Evolutionary conservation across 2,113 vertebrate species (phyloP).

Genomic region (Hyla sarda): DNA sequence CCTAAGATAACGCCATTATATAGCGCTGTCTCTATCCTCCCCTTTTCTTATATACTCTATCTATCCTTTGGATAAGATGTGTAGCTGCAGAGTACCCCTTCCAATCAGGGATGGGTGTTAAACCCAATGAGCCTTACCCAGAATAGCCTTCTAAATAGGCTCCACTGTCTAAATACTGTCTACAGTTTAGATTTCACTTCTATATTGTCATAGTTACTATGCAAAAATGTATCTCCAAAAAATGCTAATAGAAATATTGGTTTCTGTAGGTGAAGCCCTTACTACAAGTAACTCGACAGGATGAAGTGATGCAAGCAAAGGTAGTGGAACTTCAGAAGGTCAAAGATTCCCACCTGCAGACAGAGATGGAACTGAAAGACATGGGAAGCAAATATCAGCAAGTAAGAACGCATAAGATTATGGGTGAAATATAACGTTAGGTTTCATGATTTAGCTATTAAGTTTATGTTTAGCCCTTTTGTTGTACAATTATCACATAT

Average conservation of each 20-base stretch:
- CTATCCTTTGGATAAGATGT: no score
- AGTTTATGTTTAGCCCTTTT: no score
- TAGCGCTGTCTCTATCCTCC: no score
- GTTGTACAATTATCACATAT: no score
- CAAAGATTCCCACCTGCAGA: constrained; percentile 79
- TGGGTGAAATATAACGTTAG: no score
- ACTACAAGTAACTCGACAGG: constrained; percentile 89
- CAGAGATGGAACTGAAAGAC: constrained; percentile 76
- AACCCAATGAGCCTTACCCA: no score
- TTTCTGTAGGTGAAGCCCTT: constrained; percentile 85
- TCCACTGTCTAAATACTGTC: background rate
- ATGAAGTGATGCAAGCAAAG: constrained; percentile 86
- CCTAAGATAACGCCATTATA: no score
- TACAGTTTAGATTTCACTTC: background rate
- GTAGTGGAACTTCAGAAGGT: constrained; percentile 84
- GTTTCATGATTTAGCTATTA: no score
- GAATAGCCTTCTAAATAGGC: background rate
- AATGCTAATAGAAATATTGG: background rate
- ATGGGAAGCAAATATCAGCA: constrained; percentile 80
- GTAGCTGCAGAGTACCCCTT: background rate
- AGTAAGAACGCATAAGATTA: constrained; percentile 68
- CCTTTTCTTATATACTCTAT: no score
- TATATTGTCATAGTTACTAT: background rate
- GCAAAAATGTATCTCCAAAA: background rate
- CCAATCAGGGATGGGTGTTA: no score